Evolutionary conservation across 2,113 vertebrate genomes (phyloP).

Genomic region (Barbus barbus): DNA sequence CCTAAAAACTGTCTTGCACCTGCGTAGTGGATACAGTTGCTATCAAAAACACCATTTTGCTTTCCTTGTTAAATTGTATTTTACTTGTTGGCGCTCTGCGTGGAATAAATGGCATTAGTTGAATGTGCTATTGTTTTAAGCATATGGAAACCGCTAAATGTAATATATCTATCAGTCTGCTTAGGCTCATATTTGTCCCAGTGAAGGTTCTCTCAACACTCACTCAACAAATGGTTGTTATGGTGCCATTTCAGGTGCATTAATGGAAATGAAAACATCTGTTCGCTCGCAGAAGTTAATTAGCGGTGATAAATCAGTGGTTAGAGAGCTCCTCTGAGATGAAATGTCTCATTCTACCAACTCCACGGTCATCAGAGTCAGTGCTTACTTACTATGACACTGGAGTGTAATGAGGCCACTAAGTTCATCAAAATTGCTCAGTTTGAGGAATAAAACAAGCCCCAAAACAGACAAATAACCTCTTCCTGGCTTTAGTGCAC

Average conservation of each 20-base stretch:
- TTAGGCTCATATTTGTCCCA: neutral
- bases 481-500: neutral
- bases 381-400: neutral
- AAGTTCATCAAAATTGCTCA: neutral
- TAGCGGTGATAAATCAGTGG: conserved; percentile 39
- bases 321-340: conserved; percentile 9
- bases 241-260: conserved; percentile 23
- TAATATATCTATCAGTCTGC: conserved; percentile 2
- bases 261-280: conserved; percentile 46
- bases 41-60: neutral
- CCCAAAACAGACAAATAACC: neutral
- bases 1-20: neutral
- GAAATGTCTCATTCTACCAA: conserved; percentile 14
- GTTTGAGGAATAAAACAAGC: neutral
- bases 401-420: neutral
- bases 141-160: neutral
- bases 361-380: neutral
- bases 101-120: neutral
- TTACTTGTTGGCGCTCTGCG: neutral
- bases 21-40: neutral
- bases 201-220: neutral
- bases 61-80: neutral
- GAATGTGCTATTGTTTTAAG: neutral
- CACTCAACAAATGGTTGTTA: conserved; percentile 2
- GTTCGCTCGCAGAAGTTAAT: conserved; percentile 40